Evolutionary conservation across 2,888 invertebrate genomes (phyloP), one percentile per base, ranked within the genome.

Genomic region (Eudemis profundana): DNA sequence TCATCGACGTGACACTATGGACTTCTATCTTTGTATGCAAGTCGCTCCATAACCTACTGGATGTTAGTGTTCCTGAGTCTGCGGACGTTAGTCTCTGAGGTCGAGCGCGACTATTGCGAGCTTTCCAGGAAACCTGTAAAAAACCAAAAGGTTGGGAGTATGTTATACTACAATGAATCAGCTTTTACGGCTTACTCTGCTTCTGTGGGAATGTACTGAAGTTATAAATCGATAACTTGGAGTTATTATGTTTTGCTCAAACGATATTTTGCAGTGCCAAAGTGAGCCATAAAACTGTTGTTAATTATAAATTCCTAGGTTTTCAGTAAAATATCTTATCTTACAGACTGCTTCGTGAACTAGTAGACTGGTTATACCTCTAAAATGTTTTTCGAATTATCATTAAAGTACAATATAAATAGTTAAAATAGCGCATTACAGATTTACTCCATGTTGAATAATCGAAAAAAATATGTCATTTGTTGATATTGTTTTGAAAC

Each of bases 111-210:
- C n/a, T n/a, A 40, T 15, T 36, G 27, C n/a, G 17, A 12, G 21
- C 36, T 40, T 40, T 44, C 40, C 19, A 40, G 70, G 64, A 65
- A 61, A 70, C 69, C 70, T 62, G 68, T 71, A 71, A 63, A 66
- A 40, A 46, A 56, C 64, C 47, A 76, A 76, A 74, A 69, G 72
- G 66, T 75, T 71, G 74, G 72, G 72, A 78, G 72, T 74, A 76
- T 74, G 76, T 81, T 80, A 78, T 74, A 76, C 75, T 81, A 75
- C 75, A 69, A 72, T 70, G 47, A 65, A 68, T 85, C 89, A 87
- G 86, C 85, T 87, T 90, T 88, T 88, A 89, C 82, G 91, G 90
- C 89, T 90, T 88, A 90, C 91, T 90, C 86, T 89, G 90, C 85
- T 85, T 86, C 89, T 88, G 85, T 78, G 77, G 80, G 76, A 79